Evolutionary conservation across 2,113 vertebrate species (phyloP), one percentile per base, ranked within the genome.

Genomic region (Hemiprocne comata): DNA sequence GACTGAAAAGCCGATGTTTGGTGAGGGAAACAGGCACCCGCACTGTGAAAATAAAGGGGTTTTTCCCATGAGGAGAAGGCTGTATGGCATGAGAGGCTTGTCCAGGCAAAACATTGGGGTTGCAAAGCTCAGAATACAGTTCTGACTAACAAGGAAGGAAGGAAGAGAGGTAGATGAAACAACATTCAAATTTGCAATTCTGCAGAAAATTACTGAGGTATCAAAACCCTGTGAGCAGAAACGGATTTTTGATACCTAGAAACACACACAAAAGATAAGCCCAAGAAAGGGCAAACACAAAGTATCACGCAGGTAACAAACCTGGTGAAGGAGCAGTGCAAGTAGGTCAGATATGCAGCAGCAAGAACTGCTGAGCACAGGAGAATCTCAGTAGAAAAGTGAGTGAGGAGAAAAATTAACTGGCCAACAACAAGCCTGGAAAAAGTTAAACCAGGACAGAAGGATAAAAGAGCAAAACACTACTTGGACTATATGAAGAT

Each of bases 91-190:
- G 55, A 88, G 74, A 87, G 79, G 60, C 66, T 84, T 90, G 87
- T 92, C 85, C 91, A 82, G 83, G 60, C 92, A 96, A 64, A 88
- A 87, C 83, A 44, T 1, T 17, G 10, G 55, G 89, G 74, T 34
- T 42, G 46, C 29, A 92, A 93, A 94, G 91, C 94, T 97, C 62
- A 85, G 42, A 96, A 92, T 61, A 71, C 89, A 91, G 75, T 85
- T 96, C 90, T 90, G 88, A 97, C 75, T 77, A 89, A 89, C 53
- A 8, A 82, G 84, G 48, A 97, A 86, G 84, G 48, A 97, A 86
- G 77, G 80, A 78, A 96, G 29, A 15, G 64, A 80, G 14, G 26
- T 58, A 85, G 57, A 85, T 85, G 57, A 96, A 96, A 90, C 62
- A 79, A 87, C 34, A 66, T 69, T 88, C 31, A 80, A 69, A 94